Evolutionary conservation across 2,797 vertebrate genomes (phyloP), one percentile per base, ranked within the genome.

Genomic region (Sebastes vulpes): DNA sequence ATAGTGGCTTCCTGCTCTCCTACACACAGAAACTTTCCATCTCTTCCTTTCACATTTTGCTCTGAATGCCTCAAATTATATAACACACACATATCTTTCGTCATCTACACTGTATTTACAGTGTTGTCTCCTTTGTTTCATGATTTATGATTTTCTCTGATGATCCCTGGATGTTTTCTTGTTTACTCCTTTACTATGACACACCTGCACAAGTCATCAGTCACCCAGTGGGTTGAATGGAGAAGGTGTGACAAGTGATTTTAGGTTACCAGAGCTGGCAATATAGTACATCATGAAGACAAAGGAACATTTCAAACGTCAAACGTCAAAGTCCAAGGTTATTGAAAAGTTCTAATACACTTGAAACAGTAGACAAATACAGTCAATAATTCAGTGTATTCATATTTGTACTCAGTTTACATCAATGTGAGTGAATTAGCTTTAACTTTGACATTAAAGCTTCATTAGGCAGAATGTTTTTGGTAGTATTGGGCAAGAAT

Each of bases 1-100:
- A 69, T 54, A 23, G 25, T 61, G 32, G 23, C 58, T 82, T 84
- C 79, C 82, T 87, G 77, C 9, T 57, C 9, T 59, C 23, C 42
- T 11, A 31, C 64, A 28, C 50, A 65, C 12, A 29, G 3, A 46
- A 23, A 60, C 23, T 1, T 25, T 8, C 20, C 20, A 4, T 18
- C 25, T 50, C 3, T 10, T 72, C 1, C 25, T 84, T 10, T 85
- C 9, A 20, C 6, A 10, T 14, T 25, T 56, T 42, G 23, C 7
- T 52, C 10, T 50, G 18, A 3, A 28, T 50, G 5, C 14, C 28
- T 14, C 2, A 69, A 18, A 52, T 4, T n/a, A 58, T 4, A 3
- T 14, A 3, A 10, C 4, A 18, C 1, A 50, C 10, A 25, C n/a
- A 25, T 18, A 2, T 20, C 54, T 28, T 4, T 21, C 35, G 20